phyloP scores from a whole-genome alignment of 1,140 invertebrate genomes.

The Hestina assimilis region DNA sequence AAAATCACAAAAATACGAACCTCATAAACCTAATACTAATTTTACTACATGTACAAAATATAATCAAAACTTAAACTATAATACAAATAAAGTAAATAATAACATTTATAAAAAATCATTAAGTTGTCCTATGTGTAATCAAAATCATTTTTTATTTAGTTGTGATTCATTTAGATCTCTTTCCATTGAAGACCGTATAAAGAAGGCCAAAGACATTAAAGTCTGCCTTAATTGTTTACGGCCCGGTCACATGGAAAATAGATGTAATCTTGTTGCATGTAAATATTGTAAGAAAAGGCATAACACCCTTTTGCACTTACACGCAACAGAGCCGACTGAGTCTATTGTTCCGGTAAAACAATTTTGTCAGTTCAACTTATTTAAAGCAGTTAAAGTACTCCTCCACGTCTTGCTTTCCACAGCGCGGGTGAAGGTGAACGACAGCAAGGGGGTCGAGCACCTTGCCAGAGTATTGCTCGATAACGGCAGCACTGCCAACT shows the following conservation, averaged over 20 bases:
- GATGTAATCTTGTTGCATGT: constrained; percentile 22
- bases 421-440: constrained; percentile 28
- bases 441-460: background rate
- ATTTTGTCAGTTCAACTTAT: background rate
- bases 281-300: constrained; percentile 16
- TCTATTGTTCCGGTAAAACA: too few species aligned
- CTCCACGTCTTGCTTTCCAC: constrained; percentile 22
- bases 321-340: background rate
- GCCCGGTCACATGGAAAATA: constrained; percentile 17
- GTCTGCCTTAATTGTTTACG: constrained; percentile 34
- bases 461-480: background rate
- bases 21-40: constrained; percentile 7
- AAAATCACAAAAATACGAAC: constrained; percentile 1
- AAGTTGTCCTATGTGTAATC: constrained; percentile 13
- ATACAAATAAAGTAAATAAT: constrained; percentile 1
- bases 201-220: constrained; percentile 23
- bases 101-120: background rate
- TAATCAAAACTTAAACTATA: too few species aligned
- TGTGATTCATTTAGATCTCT: constrained; percentile 25
- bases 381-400: background rate
- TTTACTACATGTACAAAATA: background rate
- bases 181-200: constrained; percentile 18
- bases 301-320: constrained; percentile 15
- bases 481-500: constrained; percentile 26
- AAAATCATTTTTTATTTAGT: constrained; percentile 18